phyloP scores from a whole-genome alignment of 2,113 vertebrate genomes.

The Etia nguti region DNA sequence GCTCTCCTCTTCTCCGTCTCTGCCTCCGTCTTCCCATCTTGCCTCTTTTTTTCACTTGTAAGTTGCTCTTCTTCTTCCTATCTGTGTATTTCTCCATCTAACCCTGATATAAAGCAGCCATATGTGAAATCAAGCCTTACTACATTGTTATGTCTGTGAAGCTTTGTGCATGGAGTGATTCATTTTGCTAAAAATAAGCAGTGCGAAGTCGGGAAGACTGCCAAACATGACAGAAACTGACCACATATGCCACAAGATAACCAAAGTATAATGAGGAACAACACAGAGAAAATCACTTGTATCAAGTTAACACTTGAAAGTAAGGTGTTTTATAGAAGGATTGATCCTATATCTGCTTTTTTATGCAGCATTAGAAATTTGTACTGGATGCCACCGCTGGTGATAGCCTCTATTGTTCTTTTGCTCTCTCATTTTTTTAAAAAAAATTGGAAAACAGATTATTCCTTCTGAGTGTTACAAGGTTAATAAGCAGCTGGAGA shows the following conservation, averaged over 20 bases:
- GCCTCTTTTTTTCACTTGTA: background rate
- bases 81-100: background rate
- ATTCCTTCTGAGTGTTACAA: background rate
- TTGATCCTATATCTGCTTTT: background rate
- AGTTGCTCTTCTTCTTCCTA: background rate
- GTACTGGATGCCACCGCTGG: background rate
- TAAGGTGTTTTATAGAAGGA: background rate
- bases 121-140: background rate
- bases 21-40: background rate
- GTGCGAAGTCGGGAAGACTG: background rate
- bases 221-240: background rate
- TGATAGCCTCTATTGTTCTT: background rate
- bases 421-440: fast-evolving
- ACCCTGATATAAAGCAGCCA: background rate
- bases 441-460: background rate
- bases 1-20: background rate
- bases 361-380: background rate
- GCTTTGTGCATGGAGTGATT: background rate
- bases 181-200: background rate
- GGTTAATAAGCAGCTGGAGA: background rate
- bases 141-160: background rate
- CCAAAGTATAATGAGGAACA: background rate
- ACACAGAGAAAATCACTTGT: background rate
- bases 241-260: background rate
- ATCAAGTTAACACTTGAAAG: background rate